Conservation (phyloP, 2,797 vertebrate species). For the Heliangelus exortis region DNA sequence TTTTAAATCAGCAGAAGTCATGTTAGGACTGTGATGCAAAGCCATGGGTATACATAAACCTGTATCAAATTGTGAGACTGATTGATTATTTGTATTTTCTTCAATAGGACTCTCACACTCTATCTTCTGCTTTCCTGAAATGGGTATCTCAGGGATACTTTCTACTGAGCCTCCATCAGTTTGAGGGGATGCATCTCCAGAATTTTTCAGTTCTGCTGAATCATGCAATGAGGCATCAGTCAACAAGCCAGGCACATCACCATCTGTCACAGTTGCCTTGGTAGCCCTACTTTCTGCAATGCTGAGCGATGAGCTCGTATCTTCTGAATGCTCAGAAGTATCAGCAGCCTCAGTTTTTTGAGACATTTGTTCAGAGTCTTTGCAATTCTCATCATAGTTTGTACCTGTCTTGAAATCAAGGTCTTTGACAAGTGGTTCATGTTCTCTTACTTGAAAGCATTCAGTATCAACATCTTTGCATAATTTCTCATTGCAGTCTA, state of each 20-base stretch:
- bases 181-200: background rate
- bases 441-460: slow-evolving; percentile 21
- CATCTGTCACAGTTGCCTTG: background rate
- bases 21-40: slow-evolving; percentile 20
- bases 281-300: background rate
- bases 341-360: background rate
- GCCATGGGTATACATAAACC: background rate
- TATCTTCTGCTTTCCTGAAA: background rate
- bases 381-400: background rate
- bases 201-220: background rate
- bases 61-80: slow-evolving; percentile 8
- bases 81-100: slow-evolving; percentile 16
- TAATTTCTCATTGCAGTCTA: slow-evolving; percentile 94
- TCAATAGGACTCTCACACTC: background rate
- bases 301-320: background rate
- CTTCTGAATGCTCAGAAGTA: background rate
- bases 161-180: background rate
- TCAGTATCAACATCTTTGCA: slow-evolving; percentile 78
- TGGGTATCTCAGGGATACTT: background rate
- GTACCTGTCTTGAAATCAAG: slow-evolving; percentile 54
- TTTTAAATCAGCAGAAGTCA: background rate
- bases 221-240: background rate
- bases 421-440: slow-evolving; percentile 21
- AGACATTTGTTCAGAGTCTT: background rate
- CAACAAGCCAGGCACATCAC: background rate